Conservation (phyloP, 2,797 vertebrate species). For the Avahi laniger region DNA sequence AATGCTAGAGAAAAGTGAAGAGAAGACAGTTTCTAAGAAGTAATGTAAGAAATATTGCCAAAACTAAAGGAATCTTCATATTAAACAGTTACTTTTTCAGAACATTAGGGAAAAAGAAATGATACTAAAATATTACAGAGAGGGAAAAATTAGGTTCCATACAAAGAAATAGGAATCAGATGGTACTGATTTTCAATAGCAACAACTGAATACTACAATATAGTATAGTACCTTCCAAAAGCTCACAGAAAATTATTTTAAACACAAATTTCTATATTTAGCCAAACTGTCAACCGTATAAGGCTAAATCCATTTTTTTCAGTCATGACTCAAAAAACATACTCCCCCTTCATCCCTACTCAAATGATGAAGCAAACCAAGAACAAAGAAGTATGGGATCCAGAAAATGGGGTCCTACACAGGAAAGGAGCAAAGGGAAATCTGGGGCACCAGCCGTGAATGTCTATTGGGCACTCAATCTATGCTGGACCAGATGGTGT, state of each 20-base stretch:
- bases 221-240: background rate
- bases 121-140: background rate
- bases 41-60: background rate
- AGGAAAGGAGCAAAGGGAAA: background rate
- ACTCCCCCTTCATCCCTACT: background rate
- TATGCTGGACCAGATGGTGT: background rate
- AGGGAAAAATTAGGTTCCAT: background rate
- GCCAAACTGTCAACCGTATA: background rate
- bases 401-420: background rate
- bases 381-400: background rate
- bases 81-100: background rate
- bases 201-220: background rate
- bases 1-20: background rate
- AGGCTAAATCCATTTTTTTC: background rate
- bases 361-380: background rate
- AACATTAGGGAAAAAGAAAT: background rate
- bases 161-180: background rate
- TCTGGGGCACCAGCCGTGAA: background rate
- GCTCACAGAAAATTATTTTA: slow-evolving; percentile 3
- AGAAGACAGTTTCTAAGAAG: background rate
- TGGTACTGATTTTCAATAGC: background rate
- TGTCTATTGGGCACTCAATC: background rate
- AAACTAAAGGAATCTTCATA: background rate
- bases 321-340: slow-evolving; percentile 22
- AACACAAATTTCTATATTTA: background rate